Evolutionary conservation across 2,797 vertebrate genomes (phyloP).

Genomic region (Manis javanica): DNA sequence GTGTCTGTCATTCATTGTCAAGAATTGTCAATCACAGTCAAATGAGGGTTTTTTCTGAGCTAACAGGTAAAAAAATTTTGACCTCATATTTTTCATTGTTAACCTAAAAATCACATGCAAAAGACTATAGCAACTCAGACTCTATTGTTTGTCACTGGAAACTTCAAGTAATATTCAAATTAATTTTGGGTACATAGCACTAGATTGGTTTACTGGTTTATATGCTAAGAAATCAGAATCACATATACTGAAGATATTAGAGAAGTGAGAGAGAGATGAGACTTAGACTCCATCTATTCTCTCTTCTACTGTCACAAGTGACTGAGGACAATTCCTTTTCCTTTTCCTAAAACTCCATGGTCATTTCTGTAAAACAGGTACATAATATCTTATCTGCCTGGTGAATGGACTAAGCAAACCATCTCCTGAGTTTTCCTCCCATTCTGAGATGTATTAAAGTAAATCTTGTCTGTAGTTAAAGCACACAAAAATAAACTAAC

Average conservation of each 20-base stretch:
- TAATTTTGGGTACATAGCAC: slow-evolving; percentile 37
- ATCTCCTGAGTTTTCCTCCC: not conserved
- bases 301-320: not conserved
- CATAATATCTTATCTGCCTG: not conserved
- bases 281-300: not conserved
- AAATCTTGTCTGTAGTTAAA: slow-evolving; percentile 16
- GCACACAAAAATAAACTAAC: not conserved
- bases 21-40: slow-evolving; percentile 75
- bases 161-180: slow-evolving; percentile 77
- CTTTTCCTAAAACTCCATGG: not conserved
- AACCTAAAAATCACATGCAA: slow-evolving; percentile 67
- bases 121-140: slow-evolving; percentile 53
- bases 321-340: not conserved
- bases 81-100: slow-evolving; percentile 65
- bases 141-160: slow-evolving; percentile 66
- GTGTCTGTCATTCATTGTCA: slow-evolving; percentile 73
- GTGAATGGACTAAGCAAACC: not conserved
- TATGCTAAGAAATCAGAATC: slow-evolving; percentile 43
- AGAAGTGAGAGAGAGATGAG: not conserved
- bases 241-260: not conserved
- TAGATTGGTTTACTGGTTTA: not conserved
- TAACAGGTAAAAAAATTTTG: slow-evolving; percentile 78
- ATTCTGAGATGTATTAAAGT: not conserved
- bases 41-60: slow-evolving; percentile 77
- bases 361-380: not conserved